These are phyloP conservation scores for Aplidium turbinatum DNA, from an alignment of 23 tunicate species.

Conservation along the genomic window DNA sequence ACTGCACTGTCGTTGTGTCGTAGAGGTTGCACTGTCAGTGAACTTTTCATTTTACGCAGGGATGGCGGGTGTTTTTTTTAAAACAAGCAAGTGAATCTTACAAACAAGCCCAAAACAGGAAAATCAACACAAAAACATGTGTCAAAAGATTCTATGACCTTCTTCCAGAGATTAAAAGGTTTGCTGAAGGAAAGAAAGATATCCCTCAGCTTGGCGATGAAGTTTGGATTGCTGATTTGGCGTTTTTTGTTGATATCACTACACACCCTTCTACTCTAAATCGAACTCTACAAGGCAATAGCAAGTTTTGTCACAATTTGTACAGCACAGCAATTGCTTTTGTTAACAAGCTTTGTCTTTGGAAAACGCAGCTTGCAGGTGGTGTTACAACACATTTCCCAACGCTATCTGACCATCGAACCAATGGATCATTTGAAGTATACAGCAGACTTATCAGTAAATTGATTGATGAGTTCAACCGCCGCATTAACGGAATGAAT, in stretches of 20 bases:
- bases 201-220: conserved; percentile 61
- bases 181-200: conserved; percentile 47
- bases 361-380: conserved; percentile 70
- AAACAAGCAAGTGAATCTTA: too few relatives aligned
- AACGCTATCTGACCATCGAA: conserved; percentile 48
- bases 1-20: too few relatives aligned
- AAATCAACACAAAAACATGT: too few relatives aligned
- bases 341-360: conserved; percentile 51
- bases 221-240: conserved; percentile 40
- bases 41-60: too few relatives aligned
- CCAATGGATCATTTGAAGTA: conserved; percentile 41
- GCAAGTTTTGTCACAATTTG: conserved; percentile 49
- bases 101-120: too few relatives aligned
- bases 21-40: too few relatives aligned
- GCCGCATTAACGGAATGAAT: conserved; percentile 23
- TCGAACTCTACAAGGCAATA: conserved; percentile 53
- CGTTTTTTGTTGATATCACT: conserved; percentile 49
- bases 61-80: too few relatives aligned
- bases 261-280: conserved; percentile 51
- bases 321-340: conserved; percentile 68
- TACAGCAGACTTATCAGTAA: conserved; percentile 47
- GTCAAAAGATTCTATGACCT: conserved; percentile 46
- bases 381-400: conserved; percentile 60
- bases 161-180: conserved; percentile 50
- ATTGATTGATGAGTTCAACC: conserved; percentile 33